These are phyloP conservation scores for Falco concolor DNA, from an alignment of 2,797 vertebrate species.

Conservation along the genomic window DNA sequence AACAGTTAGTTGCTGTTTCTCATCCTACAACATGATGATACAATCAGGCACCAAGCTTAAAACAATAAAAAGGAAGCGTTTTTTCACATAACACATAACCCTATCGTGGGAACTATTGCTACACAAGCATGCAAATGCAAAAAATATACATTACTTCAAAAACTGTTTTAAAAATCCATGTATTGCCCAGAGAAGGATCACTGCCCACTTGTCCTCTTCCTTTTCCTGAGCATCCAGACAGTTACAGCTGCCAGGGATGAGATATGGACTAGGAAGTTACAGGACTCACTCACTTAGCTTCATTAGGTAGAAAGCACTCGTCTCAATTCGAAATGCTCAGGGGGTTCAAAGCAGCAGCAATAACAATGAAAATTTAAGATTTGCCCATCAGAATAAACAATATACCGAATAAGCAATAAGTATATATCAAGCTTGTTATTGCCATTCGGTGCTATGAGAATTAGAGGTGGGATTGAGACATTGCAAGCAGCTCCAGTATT, in stretches of 20 bases:
- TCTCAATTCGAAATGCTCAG: neutral
- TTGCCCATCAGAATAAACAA: neutral
- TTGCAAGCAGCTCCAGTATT: neutral
- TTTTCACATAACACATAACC: neutral
- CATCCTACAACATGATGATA: neutral
- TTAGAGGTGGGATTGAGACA: neutral
- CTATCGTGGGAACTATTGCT: neutral
- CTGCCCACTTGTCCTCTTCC: neutral
- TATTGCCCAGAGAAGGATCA: neutral
- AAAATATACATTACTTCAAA: neutral
- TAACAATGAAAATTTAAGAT: neutral
- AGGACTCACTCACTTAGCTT: neutral
- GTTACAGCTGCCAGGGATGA: neutral
- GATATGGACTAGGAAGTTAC: neutral
- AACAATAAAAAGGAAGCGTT: neutral
- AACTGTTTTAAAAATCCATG: neutral
- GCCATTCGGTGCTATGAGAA: neutral
- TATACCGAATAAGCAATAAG: neutral
- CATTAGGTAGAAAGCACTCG: neutral
- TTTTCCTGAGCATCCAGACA: neutral
- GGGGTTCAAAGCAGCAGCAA: neutral
- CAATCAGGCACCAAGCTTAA: rapidly evolving
- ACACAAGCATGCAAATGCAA: neutral
- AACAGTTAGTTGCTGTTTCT: neutral
- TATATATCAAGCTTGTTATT: neutral